Evolutionary conservation across 2,888 invertebrate species (phyloP), one percentile per base, ranked within the genome.

Genomic region (Andrena marginata): DNA sequence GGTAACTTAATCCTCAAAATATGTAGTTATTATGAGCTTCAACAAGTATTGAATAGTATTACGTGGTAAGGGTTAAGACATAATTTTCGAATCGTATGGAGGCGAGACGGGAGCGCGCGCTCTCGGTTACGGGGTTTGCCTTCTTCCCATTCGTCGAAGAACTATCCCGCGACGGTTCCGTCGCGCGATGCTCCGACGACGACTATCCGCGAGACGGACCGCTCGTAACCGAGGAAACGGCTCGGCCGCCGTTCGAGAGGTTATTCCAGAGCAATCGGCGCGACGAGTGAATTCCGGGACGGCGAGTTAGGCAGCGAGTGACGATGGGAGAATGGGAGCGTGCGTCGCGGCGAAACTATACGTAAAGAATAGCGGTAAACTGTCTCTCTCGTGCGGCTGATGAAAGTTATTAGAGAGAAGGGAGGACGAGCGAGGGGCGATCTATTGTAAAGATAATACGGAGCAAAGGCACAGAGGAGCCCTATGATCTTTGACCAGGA

Each of bases 21-120:
- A 92, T 93, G 92, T 93, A 93, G 92, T 93, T 93, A 93, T 92
- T 93, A 93, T 91, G 93, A 93, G 93, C 93, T 93, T 93, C 90
- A 91, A 93, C 89, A 93, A 92, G 92, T 93, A 93, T 93, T 93
- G 92, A 91, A 91, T 93, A 93, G 92, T 93, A 93, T 93, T 93
- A 92, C 77, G 84, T 89, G 54, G 65, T 89, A 89, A 84, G 82
- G 33, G 76, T 84, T 89, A 87, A 80, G 51, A 63, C 6, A 31
- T 85, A 77, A 82, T 74, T 75, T 71, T 78, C 48, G 26, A 65
- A 54, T 75, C 51, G 82, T 56, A 71, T 33, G n/a, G 62, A 64
- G 35, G 20, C 2, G 42, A 6, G 31, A 29, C 49, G 13, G 16
- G 31, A 7, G 23, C 23, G 51, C 48, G 62, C 51, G 51, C 33